Evolutionary conservation across 2,888 invertebrate genomes (phyloP).

Genomic region (Amiota communis): DNA sequence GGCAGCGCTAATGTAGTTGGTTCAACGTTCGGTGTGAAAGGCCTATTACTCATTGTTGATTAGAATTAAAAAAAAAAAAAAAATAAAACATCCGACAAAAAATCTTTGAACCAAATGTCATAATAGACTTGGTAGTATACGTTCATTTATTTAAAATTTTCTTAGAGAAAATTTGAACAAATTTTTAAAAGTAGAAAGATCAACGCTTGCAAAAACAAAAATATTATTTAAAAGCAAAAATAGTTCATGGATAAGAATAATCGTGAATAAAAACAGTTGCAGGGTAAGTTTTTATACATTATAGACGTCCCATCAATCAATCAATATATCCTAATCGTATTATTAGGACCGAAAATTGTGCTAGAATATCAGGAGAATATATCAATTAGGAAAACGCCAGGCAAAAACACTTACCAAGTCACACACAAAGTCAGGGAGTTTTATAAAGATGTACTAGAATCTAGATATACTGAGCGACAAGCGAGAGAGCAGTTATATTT

Average conservation of each 20-base stretch:
- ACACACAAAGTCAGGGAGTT: constrained; percentile 5
- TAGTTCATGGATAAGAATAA: constrained; percentile 1
- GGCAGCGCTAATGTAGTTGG: too few relatives aligned
- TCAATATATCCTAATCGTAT: not conserved
- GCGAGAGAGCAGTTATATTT: not conserved
- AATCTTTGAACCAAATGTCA: too few relatives aligned
- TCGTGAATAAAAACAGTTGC: not conserved
- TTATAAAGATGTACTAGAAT: not conserved
- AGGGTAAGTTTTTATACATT: not conserved
- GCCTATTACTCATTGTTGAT: too few relatives aligned
- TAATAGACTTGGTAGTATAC: too few relatives aligned
- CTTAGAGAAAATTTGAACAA: too few relatives aligned
- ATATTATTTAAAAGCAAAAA: not conserved
- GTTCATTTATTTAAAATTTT: too few relatives aligned
- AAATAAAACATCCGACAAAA: too few relatives aligned
- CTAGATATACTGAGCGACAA: not conserved
- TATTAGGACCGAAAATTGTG: not conserved
- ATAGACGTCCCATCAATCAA: not conserved
- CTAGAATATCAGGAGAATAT: not conserved
- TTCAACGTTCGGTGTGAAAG: too few relatives aligned
- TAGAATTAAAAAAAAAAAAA: too few relatives aligned
- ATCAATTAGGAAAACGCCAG: not conserved
- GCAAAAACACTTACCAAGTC: not conserved
- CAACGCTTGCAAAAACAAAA: too few relatives aligned
- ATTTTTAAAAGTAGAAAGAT: too few relatives aligned